A percentile compares a stretch with the other conserved stretches of the same genome.
Conservation (phyloP, 2,797 vertebrate species). For the Myotis vivesi region DNA sequence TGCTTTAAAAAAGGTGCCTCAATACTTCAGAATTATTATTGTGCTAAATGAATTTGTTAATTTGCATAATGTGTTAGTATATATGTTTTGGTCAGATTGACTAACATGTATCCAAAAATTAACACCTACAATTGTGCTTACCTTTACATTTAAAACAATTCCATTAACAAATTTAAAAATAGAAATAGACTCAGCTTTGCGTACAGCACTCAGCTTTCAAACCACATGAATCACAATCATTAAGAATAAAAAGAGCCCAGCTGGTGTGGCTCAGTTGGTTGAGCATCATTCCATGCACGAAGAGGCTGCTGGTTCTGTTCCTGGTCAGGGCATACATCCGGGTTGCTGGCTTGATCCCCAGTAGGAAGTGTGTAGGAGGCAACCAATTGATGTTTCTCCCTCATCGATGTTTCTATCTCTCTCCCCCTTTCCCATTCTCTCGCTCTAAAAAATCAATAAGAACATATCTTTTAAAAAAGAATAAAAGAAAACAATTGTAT, state of each 20-base stretch:
- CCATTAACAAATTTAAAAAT: conserved; percentile 36
- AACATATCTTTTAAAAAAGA: not conserved
- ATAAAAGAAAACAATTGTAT: not conserved
- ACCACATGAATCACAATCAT: not conserved
- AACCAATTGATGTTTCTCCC: not conserved
- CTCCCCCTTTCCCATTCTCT: not conserved
- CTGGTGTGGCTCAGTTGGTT: not conserved
- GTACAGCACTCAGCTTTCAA: conserved; percentile 16
- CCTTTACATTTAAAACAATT: conserved; percentile 50
- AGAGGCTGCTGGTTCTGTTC: not conserved
- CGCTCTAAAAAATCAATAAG: not conserved
- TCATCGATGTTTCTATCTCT: not conserved
- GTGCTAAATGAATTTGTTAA: conserved; percentile 21
- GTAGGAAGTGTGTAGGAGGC: not conserved
- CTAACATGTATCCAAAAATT: conserved; percentile 27
- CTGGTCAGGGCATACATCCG: too few species aligned
- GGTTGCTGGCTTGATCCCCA: not conserved
- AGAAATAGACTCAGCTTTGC: not conserved
- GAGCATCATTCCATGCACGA: not conserved
- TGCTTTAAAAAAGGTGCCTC: not conserved
- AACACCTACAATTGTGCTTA: conserved; percentile 40
- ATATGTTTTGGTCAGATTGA: conserved; percentile 44
- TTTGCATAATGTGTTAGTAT: conserved; percentile 48
- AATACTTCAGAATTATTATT: not conserved
- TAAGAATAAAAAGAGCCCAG: not conserved